Base-by-base conservation (phyloP, 2,113 vertebrate species). In the Mus spicilegus region DNA sequence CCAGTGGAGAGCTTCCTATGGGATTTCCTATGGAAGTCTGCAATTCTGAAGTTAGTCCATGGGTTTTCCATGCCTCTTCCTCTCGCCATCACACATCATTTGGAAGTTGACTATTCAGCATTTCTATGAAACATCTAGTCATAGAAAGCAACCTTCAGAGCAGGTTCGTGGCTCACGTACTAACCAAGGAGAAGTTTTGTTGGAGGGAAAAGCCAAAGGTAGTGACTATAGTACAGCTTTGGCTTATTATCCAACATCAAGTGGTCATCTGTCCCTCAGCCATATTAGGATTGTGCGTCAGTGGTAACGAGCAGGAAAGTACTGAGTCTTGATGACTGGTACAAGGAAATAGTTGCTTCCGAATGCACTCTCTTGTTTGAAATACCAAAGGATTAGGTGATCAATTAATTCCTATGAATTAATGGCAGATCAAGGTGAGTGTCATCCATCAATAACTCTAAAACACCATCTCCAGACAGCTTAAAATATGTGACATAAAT, bases 381-480 rank as follows among this genome's bases (percentile, higher is more conserved):
- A 93, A 65, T 81, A 56, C 67, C 78, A 84, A 96, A n/a, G 26
- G 33, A 72, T 87, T 94, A 36, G 33, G 88, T 22, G 61, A 88
- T 82, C 85, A 70, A 76, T 67, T 93, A 70, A 76, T 67, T 93
- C 26, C 56, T 61, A 58, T 56, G 82, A 95, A 69, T 90, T 39
- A 93, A 90, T 49, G 26, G 28, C 26, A 81, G 7, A 51, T 87
- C 81, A 91, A 96, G 30, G 90, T 49, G 95, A 88, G 28, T 1
- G 20, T 87, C 90, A 36, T 24, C 58, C 20, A 92, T 75, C 88
- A 95, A 88, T 28, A 81, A 73, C 17, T 90, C 56, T 91, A 89
- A 94, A 89, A 91, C 67, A 87, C 96, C 51, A 94, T n/a, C 33
- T 91, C 75, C 86, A 14, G 61, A 94, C 8, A 77, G 72, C 16